These are phyloP conservation scores for Desoria tigrina DNA, from an alignment of 2,888 invertebrate species.

Conservation along the genomic window DNA sequence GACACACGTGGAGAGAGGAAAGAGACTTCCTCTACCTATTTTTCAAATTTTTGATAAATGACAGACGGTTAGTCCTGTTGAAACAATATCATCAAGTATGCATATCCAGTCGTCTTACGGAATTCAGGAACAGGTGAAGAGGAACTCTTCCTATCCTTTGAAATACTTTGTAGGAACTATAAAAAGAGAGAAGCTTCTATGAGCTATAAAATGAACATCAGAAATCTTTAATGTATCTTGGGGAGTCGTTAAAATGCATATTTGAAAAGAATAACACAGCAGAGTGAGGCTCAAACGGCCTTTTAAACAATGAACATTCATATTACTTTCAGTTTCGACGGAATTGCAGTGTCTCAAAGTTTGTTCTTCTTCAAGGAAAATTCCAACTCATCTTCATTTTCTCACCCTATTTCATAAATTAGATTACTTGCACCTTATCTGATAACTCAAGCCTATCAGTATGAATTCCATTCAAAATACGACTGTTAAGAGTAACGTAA, in stretches of 20 bases:
- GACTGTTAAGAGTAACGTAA: no score
- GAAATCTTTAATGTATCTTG: constrained; percentile 32
- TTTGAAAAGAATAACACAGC: constrained; percentile 32
- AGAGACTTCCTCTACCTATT: no score
- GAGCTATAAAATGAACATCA: background rate
- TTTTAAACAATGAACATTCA: background rate
- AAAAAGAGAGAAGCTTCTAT: background rate
- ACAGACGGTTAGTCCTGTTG: no score
- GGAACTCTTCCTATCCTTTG: no score
- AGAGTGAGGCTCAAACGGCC: background rate
- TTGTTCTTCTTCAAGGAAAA: no score
- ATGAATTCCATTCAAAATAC: background rate
- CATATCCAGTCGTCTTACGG: background rate
- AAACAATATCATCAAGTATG: background rate
- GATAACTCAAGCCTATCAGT: background rate
- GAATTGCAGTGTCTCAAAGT: no score
- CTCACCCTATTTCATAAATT: constrained; percentile 22
- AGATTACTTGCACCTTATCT: constrained; percentile 12
- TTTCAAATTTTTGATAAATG: no score
- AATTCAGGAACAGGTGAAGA: no score
- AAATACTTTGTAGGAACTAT: background rate
- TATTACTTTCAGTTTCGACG: no score
- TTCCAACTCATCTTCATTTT: constrained; percentile 4
- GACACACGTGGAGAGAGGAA: no score
- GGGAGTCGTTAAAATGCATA: constrained; percentile 43